Evolutionary conservation across 1,140 invertebrate species (phyloP).

Genomic region (Geopemphigus sp.): DNA sequence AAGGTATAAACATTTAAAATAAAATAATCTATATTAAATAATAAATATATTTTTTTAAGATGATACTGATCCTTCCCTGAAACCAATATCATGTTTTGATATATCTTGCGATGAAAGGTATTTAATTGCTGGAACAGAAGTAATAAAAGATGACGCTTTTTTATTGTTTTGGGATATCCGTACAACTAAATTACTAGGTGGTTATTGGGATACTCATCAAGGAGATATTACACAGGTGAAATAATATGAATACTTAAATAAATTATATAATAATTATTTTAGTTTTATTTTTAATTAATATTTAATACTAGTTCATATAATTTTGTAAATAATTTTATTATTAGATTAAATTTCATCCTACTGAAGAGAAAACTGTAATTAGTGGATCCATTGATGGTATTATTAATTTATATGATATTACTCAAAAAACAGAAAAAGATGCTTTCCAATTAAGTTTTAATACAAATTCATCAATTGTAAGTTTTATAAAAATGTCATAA

Average conservation of each 20-base stretch:
- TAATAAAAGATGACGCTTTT: slow-evolving; percentile 68
- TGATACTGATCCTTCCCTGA: slow-evolving; percentile 58
- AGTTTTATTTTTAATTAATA: neutral
- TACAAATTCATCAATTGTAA: slow-evolving; percentile 70
- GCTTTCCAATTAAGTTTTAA: slow-evolving; percentile 79
- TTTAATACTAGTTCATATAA: neutral
- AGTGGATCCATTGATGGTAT: slow-evolving; percentile 81
- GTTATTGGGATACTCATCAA: slow-evolving; percentile 81
- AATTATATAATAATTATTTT: neutral
- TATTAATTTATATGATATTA: slow-evolving; percentile 81
- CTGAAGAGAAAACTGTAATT: slow-evolving; percentile 67
- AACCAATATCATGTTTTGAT: slow-evolving; percentile 72
- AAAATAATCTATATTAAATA: neutral
- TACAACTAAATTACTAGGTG: slow-evolving; percentile 68
- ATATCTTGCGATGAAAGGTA: slow-evolving; percentile 70
- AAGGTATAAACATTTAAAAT: slow-evolving; percentile 52
- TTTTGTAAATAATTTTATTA: slow-evolving; percentile 51
- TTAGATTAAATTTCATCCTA: slow-evolving; percentile 71
- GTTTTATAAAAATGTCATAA: slow-evolving; percentile 55
- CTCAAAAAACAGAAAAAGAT: slow-evolving; percentile 72
- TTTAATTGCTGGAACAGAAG: slow-evolving; percentile 74
- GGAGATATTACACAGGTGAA: slow-evolving; percentile 79
- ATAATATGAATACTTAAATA: neutral
- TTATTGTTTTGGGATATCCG: slow-evolving; percentile 82
- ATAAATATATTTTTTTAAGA: slow-evolving; percentile 54